phyloP scores from a whole-genome alignment of 2,113 vertebrate genomes.

The Brachypteracias leptosomus region DNA sequence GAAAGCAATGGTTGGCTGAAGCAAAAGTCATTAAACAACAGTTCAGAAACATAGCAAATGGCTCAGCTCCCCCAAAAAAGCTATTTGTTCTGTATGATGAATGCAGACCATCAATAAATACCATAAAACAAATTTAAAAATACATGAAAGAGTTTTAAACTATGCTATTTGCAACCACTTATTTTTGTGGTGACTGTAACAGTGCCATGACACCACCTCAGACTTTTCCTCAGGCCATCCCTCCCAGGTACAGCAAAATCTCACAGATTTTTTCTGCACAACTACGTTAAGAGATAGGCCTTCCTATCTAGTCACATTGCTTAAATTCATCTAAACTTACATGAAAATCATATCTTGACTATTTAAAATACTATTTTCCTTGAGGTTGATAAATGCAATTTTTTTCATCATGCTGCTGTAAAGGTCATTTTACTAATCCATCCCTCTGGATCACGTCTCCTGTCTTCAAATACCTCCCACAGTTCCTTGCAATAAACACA shows the following conservation, averaged over 20 bases:
- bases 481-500: not conserved
- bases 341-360: not conserved
- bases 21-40: not conserved
- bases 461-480: not conserved
- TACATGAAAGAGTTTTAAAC: not conserved
- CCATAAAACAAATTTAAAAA: not conserved
- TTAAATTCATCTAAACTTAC: not conserved
- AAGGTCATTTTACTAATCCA: conserved; percentile 33
- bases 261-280: not conserved
- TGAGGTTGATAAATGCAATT: not conserved
- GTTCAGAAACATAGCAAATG: not conserved
- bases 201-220: not conserved
- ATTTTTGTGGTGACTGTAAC: not conserved
- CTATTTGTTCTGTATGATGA: not conserved
- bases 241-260: not conserved
- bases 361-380: not conserved
- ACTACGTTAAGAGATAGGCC: not conserved
- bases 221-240: not conserved
- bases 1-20: not conserved
- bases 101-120: not conserved
- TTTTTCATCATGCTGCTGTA: not conserved
- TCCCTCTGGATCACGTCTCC: not conserved
- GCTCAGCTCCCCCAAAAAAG: not conserved
- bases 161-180: not conserved
- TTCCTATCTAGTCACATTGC: not conserved